phyloP scores from a whole-genome alignment of 2,797 vertebrate species.

The Florisuga fusca region DNA sequence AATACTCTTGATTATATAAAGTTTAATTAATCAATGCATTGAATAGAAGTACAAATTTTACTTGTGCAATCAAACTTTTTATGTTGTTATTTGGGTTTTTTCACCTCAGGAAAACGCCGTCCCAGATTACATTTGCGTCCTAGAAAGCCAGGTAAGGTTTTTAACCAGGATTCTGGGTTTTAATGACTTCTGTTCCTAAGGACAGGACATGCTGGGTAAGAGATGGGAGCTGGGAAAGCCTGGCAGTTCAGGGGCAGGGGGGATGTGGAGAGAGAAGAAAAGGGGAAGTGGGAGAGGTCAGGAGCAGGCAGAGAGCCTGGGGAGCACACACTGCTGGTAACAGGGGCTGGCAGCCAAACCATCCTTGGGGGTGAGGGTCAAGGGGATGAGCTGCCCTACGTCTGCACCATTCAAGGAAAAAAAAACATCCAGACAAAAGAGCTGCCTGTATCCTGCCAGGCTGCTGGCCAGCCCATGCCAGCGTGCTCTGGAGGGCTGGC shows the following conservation, averaged over 20 bases:
- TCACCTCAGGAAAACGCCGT: too few species aligned
- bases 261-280: background rate
- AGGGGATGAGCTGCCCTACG: background rate
- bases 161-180: background rate
- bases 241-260: background rate
- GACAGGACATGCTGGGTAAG: background rate
- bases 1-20: too few species aligned
- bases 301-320: background rate
- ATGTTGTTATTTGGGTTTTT: too few species aligned
- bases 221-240: background rate
- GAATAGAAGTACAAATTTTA: too few species aligned
- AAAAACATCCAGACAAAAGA: background rate
- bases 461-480: background rate
- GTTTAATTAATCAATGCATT: too few species aligned
- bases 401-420: background rate
- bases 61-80: too few species aligned
- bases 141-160: background rate
- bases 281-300: rapidly evolving
- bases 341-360: background rate
- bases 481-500: background rate
- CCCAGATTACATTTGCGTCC: too few species aligned
- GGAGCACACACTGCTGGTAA: rapidly evolving
- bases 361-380: background rate
- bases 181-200: background rate
- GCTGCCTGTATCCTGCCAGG: background rate